Percentiles rank a stretch among this genome's conserved stretches.
Evolutionary conservation across 2,888 invertebrate genomes (phyloP).

Genomic region (Escarpia spicata): DNA sequence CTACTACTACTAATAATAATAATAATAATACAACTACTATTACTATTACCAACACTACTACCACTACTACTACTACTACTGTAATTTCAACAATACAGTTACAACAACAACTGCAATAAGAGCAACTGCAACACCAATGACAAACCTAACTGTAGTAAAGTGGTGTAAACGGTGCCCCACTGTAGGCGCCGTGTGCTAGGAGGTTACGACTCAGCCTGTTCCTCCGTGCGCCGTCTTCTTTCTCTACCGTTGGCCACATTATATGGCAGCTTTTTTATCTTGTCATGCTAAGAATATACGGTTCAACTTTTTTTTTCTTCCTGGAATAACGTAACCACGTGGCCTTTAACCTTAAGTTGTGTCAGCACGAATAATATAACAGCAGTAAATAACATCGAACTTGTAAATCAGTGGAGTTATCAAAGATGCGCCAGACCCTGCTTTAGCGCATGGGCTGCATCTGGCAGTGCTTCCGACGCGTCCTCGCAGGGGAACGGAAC

Average conservation of each 20-base stretch:
- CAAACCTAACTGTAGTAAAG: no score
- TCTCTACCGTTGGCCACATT: not conserved
- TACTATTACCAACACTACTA: no score
- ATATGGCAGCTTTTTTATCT: not conserved
- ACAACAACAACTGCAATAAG: no score
- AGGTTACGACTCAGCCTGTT: no score
- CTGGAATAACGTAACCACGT: not conserved
- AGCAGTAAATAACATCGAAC: not conserved
- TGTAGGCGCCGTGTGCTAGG: no score
- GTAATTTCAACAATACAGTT: no score
- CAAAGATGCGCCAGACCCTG: not conserved
- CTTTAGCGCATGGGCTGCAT: not conserved
- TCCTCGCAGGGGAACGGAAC: not conserved
- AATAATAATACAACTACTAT: no score
- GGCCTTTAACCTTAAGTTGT: not conserved
- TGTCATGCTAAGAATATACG: not conserved
- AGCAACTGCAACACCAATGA: no score
- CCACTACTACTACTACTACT: no score
- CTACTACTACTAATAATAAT: no score
- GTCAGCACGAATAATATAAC: not conserved
- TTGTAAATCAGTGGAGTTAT: not conserved
- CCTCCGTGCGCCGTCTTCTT: no score
- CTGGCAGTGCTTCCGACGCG: not conserved
- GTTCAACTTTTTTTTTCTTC: not conserved
- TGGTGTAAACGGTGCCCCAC: no score